These are phyloP conservation scores for Hirtodrosophila cameraria DNA, from an alignment of 2,888 invertebrate species.

Conservation along the genomic window DNA sequence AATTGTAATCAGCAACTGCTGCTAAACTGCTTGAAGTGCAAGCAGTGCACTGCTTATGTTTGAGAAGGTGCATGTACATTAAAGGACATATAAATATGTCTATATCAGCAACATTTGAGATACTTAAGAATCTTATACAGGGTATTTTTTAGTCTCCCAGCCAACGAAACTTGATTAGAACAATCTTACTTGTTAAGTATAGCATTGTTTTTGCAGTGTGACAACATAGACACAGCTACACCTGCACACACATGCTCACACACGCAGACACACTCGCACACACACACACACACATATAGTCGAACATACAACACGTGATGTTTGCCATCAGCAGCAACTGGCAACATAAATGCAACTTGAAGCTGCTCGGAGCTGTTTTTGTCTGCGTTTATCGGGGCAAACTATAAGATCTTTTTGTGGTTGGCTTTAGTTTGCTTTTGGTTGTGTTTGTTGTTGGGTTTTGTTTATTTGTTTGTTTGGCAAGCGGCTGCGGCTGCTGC, in stretches of 20 bases:
- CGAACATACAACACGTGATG: conserved; percentile 44
- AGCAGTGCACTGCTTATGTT: too few species aligned
- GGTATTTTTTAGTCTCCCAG: too few species aligned
- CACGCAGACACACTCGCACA: conserved; percentile 7
- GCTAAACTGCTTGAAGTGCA: too few species aligned
- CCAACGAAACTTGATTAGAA: too few species aligned
- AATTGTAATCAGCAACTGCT: too few species aligned
- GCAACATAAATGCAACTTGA: conserved; percentile 52
- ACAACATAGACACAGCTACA: conserved; percentile 55
- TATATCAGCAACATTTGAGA: too few species aligned
- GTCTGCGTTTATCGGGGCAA: conserved; percentile 58
- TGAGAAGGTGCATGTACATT: too few species aligned
- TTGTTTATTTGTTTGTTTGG: conserved; percentile 28
- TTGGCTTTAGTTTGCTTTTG: conserved; percentile 53
- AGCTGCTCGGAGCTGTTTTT: conserved; percentile 38
- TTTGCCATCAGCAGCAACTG: conserved; percentile 54
- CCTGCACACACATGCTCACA: conserved; percentile 41
- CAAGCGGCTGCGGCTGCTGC: conserved; percentile 40
- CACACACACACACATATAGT: conserved; percentile 7
- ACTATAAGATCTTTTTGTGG: conserved; percentile 74
- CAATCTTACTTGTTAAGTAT: conserved; percentile 26
- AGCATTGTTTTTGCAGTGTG: conserved; percentile 71
- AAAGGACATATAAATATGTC: too few species aligned
- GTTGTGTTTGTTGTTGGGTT: conserved; percentile 36
- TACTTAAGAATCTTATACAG: too few species aligned